Conservation (phyloP, 2,113 vertebrate species). For the Megaceryle maxima region DNA sequence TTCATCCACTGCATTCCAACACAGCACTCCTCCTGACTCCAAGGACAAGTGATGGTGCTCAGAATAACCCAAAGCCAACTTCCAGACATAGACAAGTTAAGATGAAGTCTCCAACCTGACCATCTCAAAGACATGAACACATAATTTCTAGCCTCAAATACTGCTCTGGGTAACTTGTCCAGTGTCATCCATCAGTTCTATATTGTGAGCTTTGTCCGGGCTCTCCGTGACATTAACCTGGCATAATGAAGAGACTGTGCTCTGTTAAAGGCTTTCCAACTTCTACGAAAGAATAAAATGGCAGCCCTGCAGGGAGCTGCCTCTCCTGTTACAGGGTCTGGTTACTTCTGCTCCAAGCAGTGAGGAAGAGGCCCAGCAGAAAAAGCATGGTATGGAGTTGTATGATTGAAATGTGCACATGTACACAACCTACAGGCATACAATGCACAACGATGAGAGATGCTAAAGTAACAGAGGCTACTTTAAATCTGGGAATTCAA, state of each 20-base stretch:
- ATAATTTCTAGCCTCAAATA: not conserved
- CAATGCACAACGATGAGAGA: not conserved
- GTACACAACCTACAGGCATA: not conserved
- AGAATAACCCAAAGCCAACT: not conserved
- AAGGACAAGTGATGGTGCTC: not conserved
- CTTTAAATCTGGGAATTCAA: not conserved
- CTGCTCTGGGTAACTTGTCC: not conserved
- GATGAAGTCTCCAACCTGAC: not conserved
- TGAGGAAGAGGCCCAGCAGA: not conserved
- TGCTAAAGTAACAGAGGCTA: not conserved
- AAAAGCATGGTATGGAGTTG: not conserved
- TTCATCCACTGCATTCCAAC: not conserved
- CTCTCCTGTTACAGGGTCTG: not conserved
- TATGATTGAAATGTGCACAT: not conserved
- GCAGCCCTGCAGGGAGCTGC: not conserved
- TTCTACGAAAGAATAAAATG: not conserved
- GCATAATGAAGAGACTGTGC: not conserved
- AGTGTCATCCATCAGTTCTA: not conserved
- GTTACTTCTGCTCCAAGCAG: not conserved
- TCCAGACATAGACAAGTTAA: not conserved
- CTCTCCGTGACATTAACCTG: not conserved
- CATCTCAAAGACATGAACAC: not conserved
- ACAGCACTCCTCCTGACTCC: not conserved
- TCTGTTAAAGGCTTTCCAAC: not conserved
- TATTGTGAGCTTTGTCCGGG: not conserved